A percentile compares a stretch with the other conserved stretches of the same genome.
Evolutionary conservation across 2,113 vertebrate species (phyloP).

Genomic region (Nycticryphes semicollaris): DNA sequence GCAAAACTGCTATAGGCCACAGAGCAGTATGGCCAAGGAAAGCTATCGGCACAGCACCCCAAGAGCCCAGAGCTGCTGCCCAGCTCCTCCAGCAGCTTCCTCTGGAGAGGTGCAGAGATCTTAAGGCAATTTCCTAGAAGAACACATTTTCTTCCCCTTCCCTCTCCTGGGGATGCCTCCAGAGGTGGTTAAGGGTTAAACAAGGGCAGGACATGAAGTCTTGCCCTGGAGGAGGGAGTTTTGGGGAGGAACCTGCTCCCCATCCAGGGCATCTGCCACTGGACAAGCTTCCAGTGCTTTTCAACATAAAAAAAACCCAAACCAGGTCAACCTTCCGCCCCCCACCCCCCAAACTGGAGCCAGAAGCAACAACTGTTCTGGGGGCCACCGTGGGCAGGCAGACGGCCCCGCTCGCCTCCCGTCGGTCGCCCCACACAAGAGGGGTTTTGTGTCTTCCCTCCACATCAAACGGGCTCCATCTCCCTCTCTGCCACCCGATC

Average conservation of each 20-base stretch:
- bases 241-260: not conserved
- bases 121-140: not conserved
- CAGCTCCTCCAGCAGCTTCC: not conserved
- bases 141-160: not conserved
- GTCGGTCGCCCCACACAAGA: not conserved
- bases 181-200: not conserved
- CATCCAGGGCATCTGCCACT: not conserved
- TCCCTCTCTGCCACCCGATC: not conserved
- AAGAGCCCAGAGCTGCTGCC: not conserved
- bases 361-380: conserved; percentile 50
- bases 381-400: not conserved
- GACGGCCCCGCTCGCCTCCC: not conserved
- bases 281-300: not conserved
- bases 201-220: not conserved
- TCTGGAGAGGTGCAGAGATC: not conserved
- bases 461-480: not conserved
- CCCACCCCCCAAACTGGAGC: not conserved
- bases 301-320: not conserved
- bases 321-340: not conserved
- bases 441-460: conserved; percentile 30
- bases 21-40: not conserved
- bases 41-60: not conserved
- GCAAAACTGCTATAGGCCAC: accelerated
- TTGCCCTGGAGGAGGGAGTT: not conserved
- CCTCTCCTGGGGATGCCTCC: not conserved